Conservation (phyloP, 2,888 invertebrate genomes). For the Cantharis rustica region DNA sequence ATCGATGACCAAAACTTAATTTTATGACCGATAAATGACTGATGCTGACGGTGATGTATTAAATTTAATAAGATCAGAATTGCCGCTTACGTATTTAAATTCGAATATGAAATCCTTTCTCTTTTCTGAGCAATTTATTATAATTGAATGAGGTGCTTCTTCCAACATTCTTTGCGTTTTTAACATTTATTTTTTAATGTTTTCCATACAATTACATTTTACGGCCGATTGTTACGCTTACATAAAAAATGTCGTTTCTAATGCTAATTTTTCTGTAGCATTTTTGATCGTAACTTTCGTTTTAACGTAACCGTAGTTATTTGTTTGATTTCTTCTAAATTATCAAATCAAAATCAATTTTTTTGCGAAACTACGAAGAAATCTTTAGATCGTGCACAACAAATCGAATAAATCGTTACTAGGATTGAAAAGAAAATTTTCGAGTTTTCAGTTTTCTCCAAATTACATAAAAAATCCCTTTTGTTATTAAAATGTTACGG, state of each 20-base stretch:
- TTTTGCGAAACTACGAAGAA: too few relatives aligned
- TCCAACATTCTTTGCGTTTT: background rate
- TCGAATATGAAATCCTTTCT: background rate
- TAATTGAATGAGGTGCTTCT: background rate
- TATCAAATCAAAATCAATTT: too few relatives aligned
- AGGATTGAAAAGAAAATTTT: too few relatives aligned
- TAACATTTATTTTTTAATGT: background rate
- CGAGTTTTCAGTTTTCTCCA: background rate
- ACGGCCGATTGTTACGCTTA: background rate
- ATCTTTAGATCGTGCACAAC: too few relatives aligned
- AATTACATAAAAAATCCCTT: background rate
- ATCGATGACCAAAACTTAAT: background rate
- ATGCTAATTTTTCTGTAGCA: background rate
- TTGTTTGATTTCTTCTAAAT: too few relatives aligned
- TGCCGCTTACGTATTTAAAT: background rate
- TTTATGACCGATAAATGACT: background rate
- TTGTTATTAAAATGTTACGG: background rate
- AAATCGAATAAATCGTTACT: too few relatives aligned
- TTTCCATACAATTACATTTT: background rate
- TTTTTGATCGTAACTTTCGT: background rate
- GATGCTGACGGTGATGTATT: background rate
- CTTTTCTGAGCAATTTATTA: background rate
- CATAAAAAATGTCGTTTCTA: background rate
- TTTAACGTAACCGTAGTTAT: background rate
- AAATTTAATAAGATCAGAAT: background rate